Conservation (phyloP, 2,797 vertebrate species). For the Phrynocephalus guinanensis region DNA sequence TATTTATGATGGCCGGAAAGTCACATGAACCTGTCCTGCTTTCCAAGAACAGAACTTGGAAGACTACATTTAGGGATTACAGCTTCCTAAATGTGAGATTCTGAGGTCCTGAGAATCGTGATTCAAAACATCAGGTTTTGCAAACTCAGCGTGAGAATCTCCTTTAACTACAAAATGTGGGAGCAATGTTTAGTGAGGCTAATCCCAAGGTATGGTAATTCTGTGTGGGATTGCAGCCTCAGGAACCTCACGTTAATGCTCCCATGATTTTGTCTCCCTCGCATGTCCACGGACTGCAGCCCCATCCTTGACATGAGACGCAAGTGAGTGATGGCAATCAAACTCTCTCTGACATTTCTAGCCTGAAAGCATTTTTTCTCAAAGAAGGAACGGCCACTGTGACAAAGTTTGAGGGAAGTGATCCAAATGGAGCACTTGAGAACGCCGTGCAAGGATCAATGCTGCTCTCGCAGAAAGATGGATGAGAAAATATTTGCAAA, state of each 20-base stretch:
- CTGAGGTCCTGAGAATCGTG: not conserved
- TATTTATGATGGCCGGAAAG: not conserved
- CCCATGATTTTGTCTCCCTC: not conserved
- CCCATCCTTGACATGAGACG: not conserved
- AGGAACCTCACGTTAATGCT: not conserved
- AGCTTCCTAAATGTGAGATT: not conserved
- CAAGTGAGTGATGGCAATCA: conserved; percentile 1
- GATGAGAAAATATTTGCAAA: conserved; percentile 53
- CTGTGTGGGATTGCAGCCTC: not conserved
- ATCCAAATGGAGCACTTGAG: conserved; percentile 48
- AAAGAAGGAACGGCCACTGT: not conserved
- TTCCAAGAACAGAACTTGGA: too few relatives aligned
- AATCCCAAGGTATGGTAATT: too few relatives aligned
- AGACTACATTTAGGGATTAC: too few relatives aligned
- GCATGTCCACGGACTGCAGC: not conserved
- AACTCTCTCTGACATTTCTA: not conserved
- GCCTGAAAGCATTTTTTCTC: conserved; percentile 27
- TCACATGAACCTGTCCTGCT: not conserved
- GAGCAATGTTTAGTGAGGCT: not conserved
- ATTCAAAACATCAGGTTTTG: not conserved
- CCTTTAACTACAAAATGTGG: not conserved
- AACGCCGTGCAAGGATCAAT: conserved; percentile 45
- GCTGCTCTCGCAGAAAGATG: conserved; percentile 61
- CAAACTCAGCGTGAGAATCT: too few relatives aligned
- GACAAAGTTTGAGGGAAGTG: conserved; percentile 3